phyloP scores from a whole-genome alignment of 1,140 invertebrate genomes.

The Drosophila suzukii region DNA sequence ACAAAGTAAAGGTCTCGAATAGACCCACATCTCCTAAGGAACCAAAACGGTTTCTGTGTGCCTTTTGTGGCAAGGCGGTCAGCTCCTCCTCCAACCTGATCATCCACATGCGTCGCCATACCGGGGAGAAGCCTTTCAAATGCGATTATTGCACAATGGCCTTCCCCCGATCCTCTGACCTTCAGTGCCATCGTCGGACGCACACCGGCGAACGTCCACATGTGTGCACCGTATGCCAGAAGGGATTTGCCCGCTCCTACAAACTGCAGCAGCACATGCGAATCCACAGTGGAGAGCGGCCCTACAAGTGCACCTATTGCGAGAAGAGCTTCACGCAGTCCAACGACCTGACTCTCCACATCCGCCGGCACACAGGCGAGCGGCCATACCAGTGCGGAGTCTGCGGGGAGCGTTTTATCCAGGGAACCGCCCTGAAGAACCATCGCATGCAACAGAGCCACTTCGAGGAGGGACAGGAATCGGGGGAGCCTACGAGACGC shows the following conservation, averaged over 20 bases:
- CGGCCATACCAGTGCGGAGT: conserved; percentile 85
- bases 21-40: conserved; percentile 39
- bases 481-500: conserved; percentile 19
- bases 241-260: conserved; percentile 85
- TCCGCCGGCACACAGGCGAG: conserved; percentile 86
- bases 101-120: conserved; percentile 87
- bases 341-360: conserved; percentile 86
- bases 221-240: conserved; percentile 86
- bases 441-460: conserved; percentile 73
- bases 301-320: conserved; percentile 87
- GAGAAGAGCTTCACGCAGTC: conserved; percentile 87
- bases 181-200: conserved; percentile 85
- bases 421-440: conserved; percentile 79
- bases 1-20: not conserved
- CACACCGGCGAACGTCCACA: conserved; percentile 87
- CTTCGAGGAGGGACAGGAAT: conserved; percentile 36
- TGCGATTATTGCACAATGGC: conserved; percentile 80
- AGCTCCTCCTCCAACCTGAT: conserved; percentile 87
- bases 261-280: conserved; percentile 87
- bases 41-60: conserved; percentile 84
- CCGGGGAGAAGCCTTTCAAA: conserved; percentile 84
- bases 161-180: conserved; percentile 79
- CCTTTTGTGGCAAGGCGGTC: conserved; percentile 86
- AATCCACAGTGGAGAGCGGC: conserved; percentile 86
- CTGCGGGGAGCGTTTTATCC: conserved; percentile 81